A percentile compares a stretch with the other conserved stretches of the same genome.
Evolutionary conservation across 2,113 vertebrate genomes (phyloP).

Genomic region (Elanus axillaris): DNA sequence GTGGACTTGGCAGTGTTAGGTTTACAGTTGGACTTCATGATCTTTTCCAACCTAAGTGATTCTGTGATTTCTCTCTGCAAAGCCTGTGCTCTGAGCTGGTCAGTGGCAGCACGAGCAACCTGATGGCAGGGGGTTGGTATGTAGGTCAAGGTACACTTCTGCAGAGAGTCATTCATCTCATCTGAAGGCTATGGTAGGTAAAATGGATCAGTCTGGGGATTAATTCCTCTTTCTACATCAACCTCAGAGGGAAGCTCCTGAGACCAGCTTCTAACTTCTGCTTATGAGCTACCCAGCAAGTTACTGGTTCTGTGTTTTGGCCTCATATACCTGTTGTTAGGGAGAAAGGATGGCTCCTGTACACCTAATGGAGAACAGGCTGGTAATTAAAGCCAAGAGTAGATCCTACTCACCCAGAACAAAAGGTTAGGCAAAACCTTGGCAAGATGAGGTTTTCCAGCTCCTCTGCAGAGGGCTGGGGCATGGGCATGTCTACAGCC

Average conservation of each 20-base stretch:
- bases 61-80: not conserved
- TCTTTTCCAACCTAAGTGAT: not conserved
- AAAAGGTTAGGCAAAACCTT: slow-evolving; percentile 30
- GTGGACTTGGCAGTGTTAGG: not conserved
- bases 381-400: not conserved
- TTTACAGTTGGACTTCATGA: not conserved
- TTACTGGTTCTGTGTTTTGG: slow-evolving; percentile 9
- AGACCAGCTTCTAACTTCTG: not conserved
- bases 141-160: not conserved
- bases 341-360: not conserved
- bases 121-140: not conserved
- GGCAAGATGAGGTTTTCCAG: slow-evolving; percentile 15
- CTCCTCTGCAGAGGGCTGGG: not conserved
- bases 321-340: not conserved
- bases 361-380: not conserved
- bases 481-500: not conserved
- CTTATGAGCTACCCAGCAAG: not conserved
- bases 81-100: not conserved
- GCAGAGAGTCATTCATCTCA: not conserved
- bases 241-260: not conserved
- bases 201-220: not conserved
- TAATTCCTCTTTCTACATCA: not conserved
- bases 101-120: not conserved
- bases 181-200: not conserved
- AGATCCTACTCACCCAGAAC: not conserved